These are phyloP conservation scores for Acanthaster planci DNA, from an alignment of 35 echinoderm and acorn worm genomes.

Conservation along the genomic window DNA sequence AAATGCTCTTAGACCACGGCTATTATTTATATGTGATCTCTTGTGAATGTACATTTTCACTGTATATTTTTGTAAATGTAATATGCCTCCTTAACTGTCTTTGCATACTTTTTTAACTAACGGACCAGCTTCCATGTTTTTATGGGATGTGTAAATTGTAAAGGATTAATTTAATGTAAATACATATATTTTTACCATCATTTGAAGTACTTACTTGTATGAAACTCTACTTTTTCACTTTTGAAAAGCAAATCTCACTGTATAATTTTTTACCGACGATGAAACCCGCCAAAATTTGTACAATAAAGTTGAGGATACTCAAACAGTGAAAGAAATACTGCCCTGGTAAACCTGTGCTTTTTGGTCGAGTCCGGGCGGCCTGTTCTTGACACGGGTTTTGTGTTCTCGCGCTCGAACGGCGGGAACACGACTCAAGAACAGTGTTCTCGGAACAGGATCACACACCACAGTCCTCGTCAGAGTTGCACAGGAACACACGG, in stretches of 20 bases:
- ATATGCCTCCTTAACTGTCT: neutral
- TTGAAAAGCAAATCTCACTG: neutral
- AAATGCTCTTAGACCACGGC: no score
- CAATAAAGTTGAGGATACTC: neutral
- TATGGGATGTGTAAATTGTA: conserved; percentile 20
- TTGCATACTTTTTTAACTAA: neutral
- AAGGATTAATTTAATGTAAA: conserved; percentile 17
- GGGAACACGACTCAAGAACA: no score
- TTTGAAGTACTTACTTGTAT: neutral
- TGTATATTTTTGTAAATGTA: conserved; percentile 22
- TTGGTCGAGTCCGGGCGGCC: no score
- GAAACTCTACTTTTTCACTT: neutral
- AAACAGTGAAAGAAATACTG: neutral
- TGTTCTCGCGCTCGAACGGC: no score
- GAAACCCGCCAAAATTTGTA: conserved; percentile 10
- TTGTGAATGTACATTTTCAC: conserved; percentile 11
- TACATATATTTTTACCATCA: conserved; percentile 28
- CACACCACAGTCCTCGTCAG: no score
- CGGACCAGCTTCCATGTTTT: neutral
- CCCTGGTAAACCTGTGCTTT: no score
- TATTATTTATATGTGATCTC: conserved; percentile 16
- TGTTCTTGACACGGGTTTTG: no score
- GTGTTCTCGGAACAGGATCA: no score
- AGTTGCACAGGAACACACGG: no score
- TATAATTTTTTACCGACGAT: neutral